A percentile compares a stretch with the other conserved stretches of the same genome.
Conservation (phyloP, 2,888 invertebrate species). For the Xestobium rufovillosum region DNA sequence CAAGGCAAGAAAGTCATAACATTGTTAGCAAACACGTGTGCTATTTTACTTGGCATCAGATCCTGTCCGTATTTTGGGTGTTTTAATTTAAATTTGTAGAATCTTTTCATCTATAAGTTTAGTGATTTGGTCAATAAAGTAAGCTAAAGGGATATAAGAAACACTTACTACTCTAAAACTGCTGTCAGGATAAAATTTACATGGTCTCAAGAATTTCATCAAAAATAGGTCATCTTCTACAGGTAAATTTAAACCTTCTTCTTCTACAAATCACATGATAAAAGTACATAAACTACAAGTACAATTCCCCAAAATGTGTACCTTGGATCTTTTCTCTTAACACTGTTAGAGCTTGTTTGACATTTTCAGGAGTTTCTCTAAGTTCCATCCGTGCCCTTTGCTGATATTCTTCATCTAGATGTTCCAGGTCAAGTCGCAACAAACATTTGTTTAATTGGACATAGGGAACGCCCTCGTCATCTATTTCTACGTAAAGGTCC, state of each 20-base stretch:
- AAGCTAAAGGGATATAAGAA: not conserved
- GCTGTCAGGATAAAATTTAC: slow-evolving; percentile 78
- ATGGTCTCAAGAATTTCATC: slow-evolving; percentile 72
- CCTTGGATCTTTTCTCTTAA: slow-evolving; percentile 54
- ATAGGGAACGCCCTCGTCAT: slow-evolving; percentile 52
- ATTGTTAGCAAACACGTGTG: slow-evolving; percentile 56
- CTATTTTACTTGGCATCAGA: slow-evolving; percentile 55
- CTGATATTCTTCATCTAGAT: slow-evolving; percentile 49
- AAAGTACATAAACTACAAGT: too few relatives aligned
- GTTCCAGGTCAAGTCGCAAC: slow-evolving; percentile 56
- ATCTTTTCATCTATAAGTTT: slow-evolving; percentile 57
- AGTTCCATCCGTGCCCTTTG: slow-evolving; percentile 63
- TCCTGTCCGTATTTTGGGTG: slow-evolving; percentile 56
- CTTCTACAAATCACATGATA: slow-evolving; percentile 53
- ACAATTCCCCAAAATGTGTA: slow-evolving; percentile 36
- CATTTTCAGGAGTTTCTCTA: slow-evolving; percentile 61
- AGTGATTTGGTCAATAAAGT: slow-evolving; percentile 1
- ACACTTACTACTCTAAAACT: slow-evolving; percentile 61
- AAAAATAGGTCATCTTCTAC: slow-evolving; percentile 65
- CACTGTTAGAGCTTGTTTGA: slow-evolving; percentile 51
- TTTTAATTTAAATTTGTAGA: slow-evolving; percentile 59
- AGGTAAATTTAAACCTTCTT: slow-evolving; percentile 55
- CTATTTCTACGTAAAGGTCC: slow-evolving; percentile 32
- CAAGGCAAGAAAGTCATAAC: slow-evolving; percentile 62
- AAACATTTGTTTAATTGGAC: slow-evolving; percentile 53